Evolutionary conservation across 2,888 invertebrate species (phyloP).

Genomic region (Hoplodrina ambigua): DNA sequence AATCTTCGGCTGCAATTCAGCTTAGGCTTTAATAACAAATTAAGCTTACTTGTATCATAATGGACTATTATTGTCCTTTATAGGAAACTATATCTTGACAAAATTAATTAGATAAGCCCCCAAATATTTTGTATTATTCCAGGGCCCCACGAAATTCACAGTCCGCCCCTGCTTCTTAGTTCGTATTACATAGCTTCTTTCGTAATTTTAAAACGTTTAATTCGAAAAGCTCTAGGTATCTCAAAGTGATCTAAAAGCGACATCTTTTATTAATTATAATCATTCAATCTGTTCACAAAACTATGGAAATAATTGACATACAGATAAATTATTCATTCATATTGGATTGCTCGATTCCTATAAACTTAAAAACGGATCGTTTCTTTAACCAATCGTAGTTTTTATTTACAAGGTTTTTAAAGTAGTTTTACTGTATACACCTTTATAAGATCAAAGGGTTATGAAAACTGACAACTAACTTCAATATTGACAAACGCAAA

Average conservation of each 20-base stretch:
- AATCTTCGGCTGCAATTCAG: too few relatives aligned
- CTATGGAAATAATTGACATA: slow-evolving; percentile 25
- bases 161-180: too few relatives aligned
- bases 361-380: slow-evolving; percentile 3
- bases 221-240: slow-evolving; percentile 20
- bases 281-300: slow-evolving; percentile 30
- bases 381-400: neutral
- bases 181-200: slow-evolving; percentile 2
- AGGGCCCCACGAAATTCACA: too few relatives aligned
- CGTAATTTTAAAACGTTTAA: slow-evolving; percentile 5
- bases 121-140: too few relatives aligned
- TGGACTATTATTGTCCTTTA: too few relatives aligned
- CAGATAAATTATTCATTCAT: slow-evolving; percentile 33
- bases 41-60: too few relatives aligned
- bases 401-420: neutral
- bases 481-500: neutral
- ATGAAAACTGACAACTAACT: neutral
- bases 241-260: slow-evolving; percentile 37
- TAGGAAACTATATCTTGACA: too few relatives aligned
- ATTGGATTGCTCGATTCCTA: slow-evolving; percentile 9
- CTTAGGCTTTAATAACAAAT: too few relatives aligned
- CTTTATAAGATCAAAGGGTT: neutral
- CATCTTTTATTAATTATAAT: slow-evolving; percentile 3
- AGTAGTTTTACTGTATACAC: neutral
- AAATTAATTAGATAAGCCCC: too few relatives aligned